phyloP scores from a whole-genome alignment of 2,113 vertebrate species.

The Clarias macrocephalus region DNA sequence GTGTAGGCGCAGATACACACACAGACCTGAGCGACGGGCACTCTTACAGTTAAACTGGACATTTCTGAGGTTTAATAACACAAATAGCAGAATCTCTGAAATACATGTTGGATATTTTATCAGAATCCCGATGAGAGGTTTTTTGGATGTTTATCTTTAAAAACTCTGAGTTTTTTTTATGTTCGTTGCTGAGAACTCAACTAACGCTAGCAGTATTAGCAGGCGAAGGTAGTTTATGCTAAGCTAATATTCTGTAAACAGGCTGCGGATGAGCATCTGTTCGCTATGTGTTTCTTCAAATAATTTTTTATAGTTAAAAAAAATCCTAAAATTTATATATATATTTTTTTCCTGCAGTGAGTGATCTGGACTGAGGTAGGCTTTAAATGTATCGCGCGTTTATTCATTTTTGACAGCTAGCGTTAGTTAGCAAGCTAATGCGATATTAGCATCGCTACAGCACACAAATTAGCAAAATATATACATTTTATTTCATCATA shows the following conservation, averaged over 20 bases:
- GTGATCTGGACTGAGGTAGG: not conserved
- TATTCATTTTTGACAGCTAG: not conserved
- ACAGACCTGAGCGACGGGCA: not conserved
- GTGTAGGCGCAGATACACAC: not conserved
- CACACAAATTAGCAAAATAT: not conserved
- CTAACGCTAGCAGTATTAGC: not conserved
- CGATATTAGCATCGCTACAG: not conserved
- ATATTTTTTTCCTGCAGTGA: too few relatives aligned
- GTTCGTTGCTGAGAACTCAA: not conserved
- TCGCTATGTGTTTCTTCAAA: not conserved
- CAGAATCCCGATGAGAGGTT: too few relatives aligned
- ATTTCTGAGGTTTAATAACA: too few relatives aligned
- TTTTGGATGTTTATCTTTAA: not conserved
- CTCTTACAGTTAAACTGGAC: not conserved
- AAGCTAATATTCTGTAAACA: not conserved
- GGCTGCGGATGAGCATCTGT: not conserved
- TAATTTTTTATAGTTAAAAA: too few relatives aligned
- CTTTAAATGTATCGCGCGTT: not conserved
- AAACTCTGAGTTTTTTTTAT: not conserved
- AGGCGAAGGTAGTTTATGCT: conserved; percentile 6
- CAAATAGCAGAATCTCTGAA: not conserved
- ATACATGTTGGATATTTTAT: not conserved
- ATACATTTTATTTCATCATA: not conserved
- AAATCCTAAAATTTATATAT: not conserved
- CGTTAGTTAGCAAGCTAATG: not conserved